Percentiles rank a stretch among this genome's conserved stretches.
These are phyloP conservation scores for Limnephilus auricula DNA, from an alignment of 2,888 invertebrate genomes.

Conservation along the genomic window DNA sequence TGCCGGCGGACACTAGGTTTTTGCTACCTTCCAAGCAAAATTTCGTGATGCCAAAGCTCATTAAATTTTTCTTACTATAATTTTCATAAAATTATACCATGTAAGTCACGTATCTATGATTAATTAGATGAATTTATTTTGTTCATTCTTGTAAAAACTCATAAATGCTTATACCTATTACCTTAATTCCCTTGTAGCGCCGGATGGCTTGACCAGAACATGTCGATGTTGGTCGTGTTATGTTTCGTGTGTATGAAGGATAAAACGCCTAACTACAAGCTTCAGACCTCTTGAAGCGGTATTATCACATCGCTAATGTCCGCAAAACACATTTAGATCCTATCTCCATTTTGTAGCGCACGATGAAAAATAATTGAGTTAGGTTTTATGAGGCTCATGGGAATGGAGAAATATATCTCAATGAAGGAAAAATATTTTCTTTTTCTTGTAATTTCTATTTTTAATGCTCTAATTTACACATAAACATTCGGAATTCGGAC, in stretches of 20 bases:
- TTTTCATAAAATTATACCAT: too few species aligned
- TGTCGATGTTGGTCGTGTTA: not conserved
- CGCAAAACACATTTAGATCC: conserved; percentile 16
- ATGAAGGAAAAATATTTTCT: not conserved
- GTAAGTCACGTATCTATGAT: not conserved
- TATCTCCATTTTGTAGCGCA: not conserved
- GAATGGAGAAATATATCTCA: not conserved
- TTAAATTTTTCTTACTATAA: too few species aligned
- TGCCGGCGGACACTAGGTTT: too few species aligned
- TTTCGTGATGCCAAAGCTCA: too few species aligned
- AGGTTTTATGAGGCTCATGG: not conserved
- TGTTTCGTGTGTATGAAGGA: not conserved
- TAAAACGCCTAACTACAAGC: not conserved
- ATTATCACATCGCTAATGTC: not conserved
- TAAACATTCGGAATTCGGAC: not conserved
- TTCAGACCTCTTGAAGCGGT: not conserved
- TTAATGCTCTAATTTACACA: not conserved
- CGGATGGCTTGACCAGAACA: not conserved
- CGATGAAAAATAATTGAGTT: conserved; percentile 21
- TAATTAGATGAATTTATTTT: not conserved
- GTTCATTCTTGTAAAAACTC: not conserved
- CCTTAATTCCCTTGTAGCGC: not conserved
- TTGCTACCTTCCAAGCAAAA: too few species aligned
- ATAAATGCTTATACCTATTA: not conserved
- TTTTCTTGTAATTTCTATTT: not conserved